Percentiles rank a stretch among this genome's conserved stretches.
Conservation (phyloP, 2,113 vertebrate species). For the Apus apus region DNA sequence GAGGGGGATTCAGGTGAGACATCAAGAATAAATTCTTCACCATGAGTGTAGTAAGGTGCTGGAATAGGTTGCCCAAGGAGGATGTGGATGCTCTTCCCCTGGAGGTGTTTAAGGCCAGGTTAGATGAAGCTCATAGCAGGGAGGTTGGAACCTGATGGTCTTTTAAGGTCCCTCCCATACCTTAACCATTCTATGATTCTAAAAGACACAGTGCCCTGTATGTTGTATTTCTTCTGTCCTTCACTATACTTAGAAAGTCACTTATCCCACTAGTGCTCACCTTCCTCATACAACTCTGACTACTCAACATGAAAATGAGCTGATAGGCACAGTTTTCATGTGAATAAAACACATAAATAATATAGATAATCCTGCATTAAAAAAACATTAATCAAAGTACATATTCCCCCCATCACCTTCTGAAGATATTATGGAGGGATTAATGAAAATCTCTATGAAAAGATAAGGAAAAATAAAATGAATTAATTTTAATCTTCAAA, state of each 20-base stretch:
- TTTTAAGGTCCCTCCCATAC: no score
- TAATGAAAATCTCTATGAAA: constrained; percentile 67
- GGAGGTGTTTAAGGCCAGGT: no score
- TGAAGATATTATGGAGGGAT: constrained; percentile 52
- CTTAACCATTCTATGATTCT: neutral
- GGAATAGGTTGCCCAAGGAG: no score
- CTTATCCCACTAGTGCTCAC: constrained; percentile 27
- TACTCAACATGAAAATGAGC: constrained; percentile 54
- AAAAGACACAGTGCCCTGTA: neutral
- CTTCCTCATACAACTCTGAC: constrained; percentile 47
- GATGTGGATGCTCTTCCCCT: no score
- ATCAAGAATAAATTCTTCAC: no score
- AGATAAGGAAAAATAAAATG: constrained; percentile 56
- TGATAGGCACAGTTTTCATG: constrained; percentile 61
- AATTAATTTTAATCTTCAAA: constrained; percentile 67
- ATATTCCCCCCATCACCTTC: constrained; percentile 63
- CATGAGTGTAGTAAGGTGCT: no score
- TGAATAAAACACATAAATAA: constrained; percentile 71
- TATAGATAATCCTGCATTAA: constrained; percentile 67
- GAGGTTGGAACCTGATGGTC: no score
- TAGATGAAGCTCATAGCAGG: no score
- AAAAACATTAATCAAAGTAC: constrained; percentile 71
- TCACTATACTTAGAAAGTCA: neutral
- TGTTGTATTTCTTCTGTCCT: neutral
- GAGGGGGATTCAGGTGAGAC: no score